These are phyloP conservation scores for Spatula versicolor DNA, from an alignment of 2,797 vertebrate genomes.

Conservation along the genomic window DNA sequence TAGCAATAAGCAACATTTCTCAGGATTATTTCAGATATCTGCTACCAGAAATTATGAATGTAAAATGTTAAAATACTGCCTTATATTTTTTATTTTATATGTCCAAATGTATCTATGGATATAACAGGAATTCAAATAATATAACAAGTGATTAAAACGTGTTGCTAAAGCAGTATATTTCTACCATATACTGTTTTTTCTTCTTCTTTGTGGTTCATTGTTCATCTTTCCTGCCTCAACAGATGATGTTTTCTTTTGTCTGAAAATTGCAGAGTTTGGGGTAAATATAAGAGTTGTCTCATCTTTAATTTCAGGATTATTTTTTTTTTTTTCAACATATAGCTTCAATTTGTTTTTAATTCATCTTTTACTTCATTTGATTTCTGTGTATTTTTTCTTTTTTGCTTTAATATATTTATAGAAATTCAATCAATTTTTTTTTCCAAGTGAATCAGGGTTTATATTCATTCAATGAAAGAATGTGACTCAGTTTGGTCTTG, in stretches of 20 bases:
- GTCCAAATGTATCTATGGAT: not conserved
- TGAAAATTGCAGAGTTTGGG: not conserved
- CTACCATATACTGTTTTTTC: not conserved
- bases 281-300: not conserved
- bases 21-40: not conserved
- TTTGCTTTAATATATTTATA: not conserved
- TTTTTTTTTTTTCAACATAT: not conserved
- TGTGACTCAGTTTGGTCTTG: not conserved
- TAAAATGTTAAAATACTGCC: not conserved
- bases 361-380: not conserved
- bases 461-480: not conserved
- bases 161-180: not conserved
- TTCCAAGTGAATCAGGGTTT: not conserved
- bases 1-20: not conserved
- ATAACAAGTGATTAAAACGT: not conserved
- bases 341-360: not conserved
- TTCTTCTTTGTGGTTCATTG: not conserved
- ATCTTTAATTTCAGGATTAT: not conserved
- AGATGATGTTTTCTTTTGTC: not conserved
- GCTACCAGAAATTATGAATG: not conserved
- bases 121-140: not conserved
- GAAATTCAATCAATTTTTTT: not conserved
- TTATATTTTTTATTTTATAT: not conserved
- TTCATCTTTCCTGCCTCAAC: not conserved
- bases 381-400: not conserved